Conservation (phyloP, 53 echinoderm and acorn worm genomes). For the Crossaster papposus region DNA sequence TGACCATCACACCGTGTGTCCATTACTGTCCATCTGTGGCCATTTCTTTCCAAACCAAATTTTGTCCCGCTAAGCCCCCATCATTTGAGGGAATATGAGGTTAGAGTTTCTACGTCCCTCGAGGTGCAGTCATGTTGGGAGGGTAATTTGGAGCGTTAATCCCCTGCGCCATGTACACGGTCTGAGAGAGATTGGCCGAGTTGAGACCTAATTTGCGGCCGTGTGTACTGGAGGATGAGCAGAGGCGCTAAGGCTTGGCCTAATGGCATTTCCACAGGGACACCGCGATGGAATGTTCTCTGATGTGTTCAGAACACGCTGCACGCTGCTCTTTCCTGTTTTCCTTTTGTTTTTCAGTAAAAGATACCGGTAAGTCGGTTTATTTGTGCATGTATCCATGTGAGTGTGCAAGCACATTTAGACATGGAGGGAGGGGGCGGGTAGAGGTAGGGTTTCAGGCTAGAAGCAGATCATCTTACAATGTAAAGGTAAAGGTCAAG, state of each 20-base stretch:
- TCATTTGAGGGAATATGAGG: slow-evolving; percentile 7
- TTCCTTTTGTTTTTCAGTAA: background rate
- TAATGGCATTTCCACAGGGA: slow-evolving; percentile 34
- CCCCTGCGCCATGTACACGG: slow-evolving; percentile 12
- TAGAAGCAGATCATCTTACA: background rate
- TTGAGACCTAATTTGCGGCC: slow-evolving; percentile 52
- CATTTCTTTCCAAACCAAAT: slow-evolving; percentile 21
- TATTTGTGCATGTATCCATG: background rate
- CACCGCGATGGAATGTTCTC: background rate
- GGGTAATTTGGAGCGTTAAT: slow-evolving; percentile 50
- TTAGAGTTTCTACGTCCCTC: slow-evolving; percentile 14
- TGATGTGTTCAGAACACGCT: slow-evolving; percentile 1
- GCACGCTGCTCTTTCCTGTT: background rate
- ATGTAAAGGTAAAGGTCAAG: no score
- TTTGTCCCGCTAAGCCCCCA: slow-evolving; percentile 12
- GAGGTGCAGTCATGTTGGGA: slow-evolving; percentile 30
- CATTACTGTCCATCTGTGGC: background rate
- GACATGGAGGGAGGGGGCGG: background rate
- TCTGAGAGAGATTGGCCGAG: slow-evolving; percentile 24
- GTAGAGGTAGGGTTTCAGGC: background rate
- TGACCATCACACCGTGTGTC: background rate
- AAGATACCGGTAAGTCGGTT: background rate
- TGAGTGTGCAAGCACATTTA: background rate
- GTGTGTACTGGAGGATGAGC: slow-evolving; percentile 49
- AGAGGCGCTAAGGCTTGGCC: slow-evolving; percentile 10